These are phyloP conservation scores for Prochilodus magdalenae DNA, from an alignment of 2,113 vertebrate species.

Conservation along the genomic window DNA sequence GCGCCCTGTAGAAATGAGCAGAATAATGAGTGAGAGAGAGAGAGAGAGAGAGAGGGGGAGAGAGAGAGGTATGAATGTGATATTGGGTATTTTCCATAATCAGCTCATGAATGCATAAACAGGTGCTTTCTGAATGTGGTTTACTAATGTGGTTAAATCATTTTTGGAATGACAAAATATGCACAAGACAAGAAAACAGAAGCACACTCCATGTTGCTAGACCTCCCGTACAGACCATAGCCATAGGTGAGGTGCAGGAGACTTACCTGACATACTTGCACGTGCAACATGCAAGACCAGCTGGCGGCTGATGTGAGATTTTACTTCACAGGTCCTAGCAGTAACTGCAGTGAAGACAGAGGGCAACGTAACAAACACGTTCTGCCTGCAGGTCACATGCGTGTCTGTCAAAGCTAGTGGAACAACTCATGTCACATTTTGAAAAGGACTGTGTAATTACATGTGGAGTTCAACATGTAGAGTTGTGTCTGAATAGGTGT, in stretches of 20 bases:
- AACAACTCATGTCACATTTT: neutral
- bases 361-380: neutral
- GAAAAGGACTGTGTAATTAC: conserved; percentile 16
- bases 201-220: neutral
- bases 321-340: neutral
- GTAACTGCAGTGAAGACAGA: neutral
- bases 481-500: neutral
- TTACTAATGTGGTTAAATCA: conserved; percentile 24
- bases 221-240: neutral
- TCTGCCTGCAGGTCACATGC: neutral
- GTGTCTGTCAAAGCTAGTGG: neutral
- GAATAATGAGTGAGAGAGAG: conserved; percentile 65
- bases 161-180: conserved; percentile 31
- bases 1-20: conserved; percentile 61
- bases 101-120: conserved; percentile 50
- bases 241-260: conserved; percentile 2
- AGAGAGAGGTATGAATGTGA: conserved; percentile 63
- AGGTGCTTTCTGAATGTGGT: conserved; percentile 34
- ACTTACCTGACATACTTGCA: conserved; percentile 5
- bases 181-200: neutral
- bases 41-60: conserved; percentile 58
- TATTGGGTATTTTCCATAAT: conserved; percentile 42
- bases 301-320: neutral
- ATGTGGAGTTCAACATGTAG: neutral
- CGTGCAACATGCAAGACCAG: neutral